Conservation (phyloP, 1,140 invertebrate species). For the Trachymyrmex septentrionalis region DNA sequence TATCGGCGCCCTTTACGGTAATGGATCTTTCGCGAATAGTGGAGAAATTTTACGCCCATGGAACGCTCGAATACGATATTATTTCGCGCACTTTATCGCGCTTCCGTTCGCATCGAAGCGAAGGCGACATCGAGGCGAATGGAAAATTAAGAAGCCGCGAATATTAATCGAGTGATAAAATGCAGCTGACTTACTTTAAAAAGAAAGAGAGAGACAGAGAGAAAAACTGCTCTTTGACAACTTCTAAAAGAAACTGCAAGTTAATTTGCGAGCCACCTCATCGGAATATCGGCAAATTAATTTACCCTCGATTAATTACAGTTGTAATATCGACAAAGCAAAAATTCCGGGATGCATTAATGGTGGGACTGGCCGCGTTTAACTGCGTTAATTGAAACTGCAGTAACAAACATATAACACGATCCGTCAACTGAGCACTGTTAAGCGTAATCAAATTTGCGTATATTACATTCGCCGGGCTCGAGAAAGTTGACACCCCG, state of each 20-base stretch:
- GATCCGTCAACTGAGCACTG: slow-evolving; percentile 52
- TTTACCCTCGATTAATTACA: slow-evolving; percentile 50
- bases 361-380: slow-evolving; percentile 9
- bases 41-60: neutral
- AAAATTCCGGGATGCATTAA: slow-evolving; percentile 48
- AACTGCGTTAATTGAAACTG: slow-evolving; percentile 60
- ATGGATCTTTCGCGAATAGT: slow-evolving; percentile 1
- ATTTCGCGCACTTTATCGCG: slow-evolving; percentile 10
- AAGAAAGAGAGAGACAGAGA: neutral
- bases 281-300: slow-evolving; percentile 53
- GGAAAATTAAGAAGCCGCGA: slow-evolving; percentile 39
- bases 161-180: slow-evolving; percentile 30
- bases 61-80: neutral
- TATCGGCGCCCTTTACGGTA: neutral
- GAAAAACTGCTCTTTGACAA: slow-evolving; percentile 30
- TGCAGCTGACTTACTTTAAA: neutral
- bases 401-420: slow-evolving; percentile 55
- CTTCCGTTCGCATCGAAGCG: neutral
- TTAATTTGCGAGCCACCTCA: slow-evolving; percentile 15
- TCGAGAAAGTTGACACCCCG: slow-evolving; percentile 50
- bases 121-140: neutral
- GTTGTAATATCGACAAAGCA: slow-evolving; percentile 54
- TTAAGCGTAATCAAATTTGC: slow-evolving; percentile 59
- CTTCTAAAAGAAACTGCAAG: slow-evolving; percentile 40
- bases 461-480: slow-evolving; percentile 47